Evolutionary conservation across 2,113 vertebrate genomes (phyloP).

Genomic region (Paradisaea rubra): DNA sequence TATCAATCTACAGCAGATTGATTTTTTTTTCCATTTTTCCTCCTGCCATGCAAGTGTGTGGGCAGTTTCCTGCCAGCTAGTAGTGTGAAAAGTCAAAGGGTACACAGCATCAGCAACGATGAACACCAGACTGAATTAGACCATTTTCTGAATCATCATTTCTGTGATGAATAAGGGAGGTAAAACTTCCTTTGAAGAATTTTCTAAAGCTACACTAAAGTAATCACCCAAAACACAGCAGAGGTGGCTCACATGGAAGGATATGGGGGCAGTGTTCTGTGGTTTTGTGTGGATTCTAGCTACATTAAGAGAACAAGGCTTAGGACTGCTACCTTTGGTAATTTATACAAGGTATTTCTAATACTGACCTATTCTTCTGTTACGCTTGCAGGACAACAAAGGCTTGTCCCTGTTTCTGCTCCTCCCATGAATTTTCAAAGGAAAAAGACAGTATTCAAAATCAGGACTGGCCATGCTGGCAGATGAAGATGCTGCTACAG

Average conservation of each 20-base stretch:
- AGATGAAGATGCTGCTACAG: neutral
- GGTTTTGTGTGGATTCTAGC: neutral
- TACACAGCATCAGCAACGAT: neutral
- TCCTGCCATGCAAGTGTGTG: neutral
- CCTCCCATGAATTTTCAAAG: neutral
- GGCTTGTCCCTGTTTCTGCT: neutral
- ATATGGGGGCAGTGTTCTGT: neutral
- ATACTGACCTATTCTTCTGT: neutral
- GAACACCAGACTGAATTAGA: accelerated
- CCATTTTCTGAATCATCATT: neutral
- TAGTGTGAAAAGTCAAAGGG: neutral
- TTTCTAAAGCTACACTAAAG: neutral
- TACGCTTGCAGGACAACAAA: neutral
- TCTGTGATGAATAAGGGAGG: neutral
- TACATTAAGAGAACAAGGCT: neutral
- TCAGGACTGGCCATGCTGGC: neutral
- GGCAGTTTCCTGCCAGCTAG: neutral
- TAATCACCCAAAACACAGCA: neutral
- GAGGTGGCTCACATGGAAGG: neutral
- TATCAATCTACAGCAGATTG: neutral
- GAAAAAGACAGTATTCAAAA: neutral
- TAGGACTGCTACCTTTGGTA: neutral
- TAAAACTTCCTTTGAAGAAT: neutral
- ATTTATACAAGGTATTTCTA: neutral
- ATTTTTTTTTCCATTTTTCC: neutral